phyloP scores from a whole-genome alignment of 1,140 invertebrate genomes.

The Elymnias hypermnestra region DNA sequence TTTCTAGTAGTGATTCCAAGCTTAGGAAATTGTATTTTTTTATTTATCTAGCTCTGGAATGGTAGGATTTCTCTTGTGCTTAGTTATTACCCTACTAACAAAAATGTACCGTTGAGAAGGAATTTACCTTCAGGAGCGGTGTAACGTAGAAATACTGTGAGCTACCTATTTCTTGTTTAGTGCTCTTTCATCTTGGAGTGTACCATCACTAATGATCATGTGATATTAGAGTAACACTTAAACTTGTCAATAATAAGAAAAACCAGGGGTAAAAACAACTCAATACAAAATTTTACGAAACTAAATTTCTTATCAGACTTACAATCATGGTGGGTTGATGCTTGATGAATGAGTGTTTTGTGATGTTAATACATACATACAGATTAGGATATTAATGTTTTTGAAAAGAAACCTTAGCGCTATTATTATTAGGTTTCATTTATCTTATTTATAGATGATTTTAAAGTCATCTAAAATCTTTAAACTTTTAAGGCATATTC shows the following conservation, averaged over 20 bases:
- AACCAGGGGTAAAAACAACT: constrained; percentile 31
- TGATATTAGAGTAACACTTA: neutral
- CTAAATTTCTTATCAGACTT: constrained; percentile 39
- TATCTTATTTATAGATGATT: neutral
- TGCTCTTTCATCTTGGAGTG: too few relatives aligned
- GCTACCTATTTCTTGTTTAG: too few relatives aligned
- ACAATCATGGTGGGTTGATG: constrained; percentile 49
- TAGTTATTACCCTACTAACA: too few relatives aligned
- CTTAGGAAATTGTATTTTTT: too few relatives aligned
- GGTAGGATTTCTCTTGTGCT: too few relatives aligned
- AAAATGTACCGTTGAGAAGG: too few relatives aligned
- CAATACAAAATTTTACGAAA: constrained; percentile 24
- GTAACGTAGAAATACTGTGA: too few relatives aligned
- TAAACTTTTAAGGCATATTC: neutral
- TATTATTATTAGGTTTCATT: neutral
- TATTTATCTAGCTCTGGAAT: too few relatives aligned
- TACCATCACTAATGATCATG: too few relatives aligned
- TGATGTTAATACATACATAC: constrained; percentile 50
- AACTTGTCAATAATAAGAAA: constrained; percentile 8
- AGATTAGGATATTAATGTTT: neutral
- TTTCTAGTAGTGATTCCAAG: too few relatives aligned
- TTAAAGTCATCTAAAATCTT: neutral
- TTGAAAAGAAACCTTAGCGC: constrained; percentile 15
- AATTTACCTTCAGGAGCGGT: too few relatives aligned
- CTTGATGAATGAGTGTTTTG: constrained; percentile 67